Conservation (phyloP, 2,888 invertebrate species). For the Ernsta delagoae region DNA sequence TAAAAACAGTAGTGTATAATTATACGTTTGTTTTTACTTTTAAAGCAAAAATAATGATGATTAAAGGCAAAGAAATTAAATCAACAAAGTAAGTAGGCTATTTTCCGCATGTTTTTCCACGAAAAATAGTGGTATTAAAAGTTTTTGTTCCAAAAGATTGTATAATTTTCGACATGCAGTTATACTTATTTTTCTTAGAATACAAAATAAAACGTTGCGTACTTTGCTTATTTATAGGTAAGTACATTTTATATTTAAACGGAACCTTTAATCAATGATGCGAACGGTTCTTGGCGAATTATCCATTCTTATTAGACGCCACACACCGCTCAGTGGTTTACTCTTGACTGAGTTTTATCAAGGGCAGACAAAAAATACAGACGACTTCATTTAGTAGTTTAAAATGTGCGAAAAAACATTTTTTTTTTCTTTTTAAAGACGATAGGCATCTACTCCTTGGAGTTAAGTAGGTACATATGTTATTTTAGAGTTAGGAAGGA, state of each 20-base stretch:
- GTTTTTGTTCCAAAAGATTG: too few species aligned
- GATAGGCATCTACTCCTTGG: too few species aligned
- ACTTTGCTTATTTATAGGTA: not conserved
- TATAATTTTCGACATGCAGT: too few species aligned
- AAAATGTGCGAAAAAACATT: conserved; percentile 9
- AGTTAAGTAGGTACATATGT: too few species aligned
- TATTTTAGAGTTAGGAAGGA: too few species aligned
- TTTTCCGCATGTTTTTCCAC: too few species aligned
- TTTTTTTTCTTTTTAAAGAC: not conserved
- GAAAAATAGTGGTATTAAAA: too few species aligned
- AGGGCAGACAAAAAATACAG: conserved; percentile 42
- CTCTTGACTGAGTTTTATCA: conserved; percentile 50
- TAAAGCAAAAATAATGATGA: too few species aligned
- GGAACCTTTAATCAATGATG: conserved; percentile 11
- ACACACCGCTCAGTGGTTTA: conserved; percentile 47
- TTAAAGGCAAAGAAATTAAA: too few species aligned
- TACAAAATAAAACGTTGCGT: not conserved
- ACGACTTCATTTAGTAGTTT: conserved; percentile 33
- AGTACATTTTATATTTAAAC: conserved; percentile 14
- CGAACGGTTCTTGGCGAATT: not conserved
- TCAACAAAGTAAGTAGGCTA: too few species aligned
- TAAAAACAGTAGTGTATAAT: too few species aligned
- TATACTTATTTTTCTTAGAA: not conserved
- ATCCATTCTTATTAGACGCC: conserved; percentile 44
- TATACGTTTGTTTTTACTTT: too few species aligned